Evolutionary conservation across 2,797 vertebrate genomes (phyloP).

Genomic region (Semaprochilodus insignis): DNA sequence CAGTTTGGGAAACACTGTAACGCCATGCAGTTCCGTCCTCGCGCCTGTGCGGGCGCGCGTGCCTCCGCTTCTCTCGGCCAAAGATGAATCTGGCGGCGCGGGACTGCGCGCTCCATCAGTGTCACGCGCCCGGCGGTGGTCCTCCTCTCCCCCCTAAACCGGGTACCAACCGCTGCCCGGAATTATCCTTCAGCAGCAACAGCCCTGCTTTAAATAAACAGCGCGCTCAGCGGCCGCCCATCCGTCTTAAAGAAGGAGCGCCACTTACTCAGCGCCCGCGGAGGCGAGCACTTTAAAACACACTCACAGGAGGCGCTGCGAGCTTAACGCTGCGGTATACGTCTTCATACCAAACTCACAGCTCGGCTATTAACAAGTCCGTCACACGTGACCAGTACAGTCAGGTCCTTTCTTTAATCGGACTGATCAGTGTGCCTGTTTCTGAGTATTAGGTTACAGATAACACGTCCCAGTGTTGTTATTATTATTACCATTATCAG

Average conservation of each 20-base stretch:
- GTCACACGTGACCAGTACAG: slow-evolving; percentile 1
- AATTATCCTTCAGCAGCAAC: slow-evolving; percentile 89
- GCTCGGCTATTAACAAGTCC: neutral
- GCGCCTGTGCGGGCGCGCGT: slow-evolving; percentile 65
- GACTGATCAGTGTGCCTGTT: neutral
- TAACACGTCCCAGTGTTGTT: neutral
- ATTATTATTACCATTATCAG: neutral
- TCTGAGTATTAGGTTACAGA: neutral
- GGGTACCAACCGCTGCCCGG: slow-evolving; percentile 87
- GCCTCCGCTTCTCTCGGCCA: slow-evolving; percentile 61
- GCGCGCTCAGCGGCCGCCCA: slow-evolving; percentile 84
- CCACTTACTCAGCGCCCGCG: slow-evolving; percentile 32
- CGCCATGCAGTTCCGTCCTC: neutral
- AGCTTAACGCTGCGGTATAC: slow-evolving; percentile 18
- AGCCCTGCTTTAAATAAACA: slow-evolving; percentile 92
- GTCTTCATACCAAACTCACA: slow-evolving; percentile 25
- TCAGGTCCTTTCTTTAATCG: slow-evolving; percentile 2
- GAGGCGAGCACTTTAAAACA: slow-evolving; percentile 37
- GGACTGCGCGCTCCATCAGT: slow-evolving; percentile 85
- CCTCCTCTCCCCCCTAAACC: slow-evolving; percentile 85
- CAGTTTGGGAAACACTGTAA: neutral
- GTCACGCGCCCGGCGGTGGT: slow-evolving; percentile 86
- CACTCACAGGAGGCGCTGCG: neutral
- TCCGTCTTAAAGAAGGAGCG: slow-evolving; percentile 82
- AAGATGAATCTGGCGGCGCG: slow-evolving; percentile 87